Conservation (phyloP, 2,797 vertebrate species). For the Cuniculus paca region DNA sequence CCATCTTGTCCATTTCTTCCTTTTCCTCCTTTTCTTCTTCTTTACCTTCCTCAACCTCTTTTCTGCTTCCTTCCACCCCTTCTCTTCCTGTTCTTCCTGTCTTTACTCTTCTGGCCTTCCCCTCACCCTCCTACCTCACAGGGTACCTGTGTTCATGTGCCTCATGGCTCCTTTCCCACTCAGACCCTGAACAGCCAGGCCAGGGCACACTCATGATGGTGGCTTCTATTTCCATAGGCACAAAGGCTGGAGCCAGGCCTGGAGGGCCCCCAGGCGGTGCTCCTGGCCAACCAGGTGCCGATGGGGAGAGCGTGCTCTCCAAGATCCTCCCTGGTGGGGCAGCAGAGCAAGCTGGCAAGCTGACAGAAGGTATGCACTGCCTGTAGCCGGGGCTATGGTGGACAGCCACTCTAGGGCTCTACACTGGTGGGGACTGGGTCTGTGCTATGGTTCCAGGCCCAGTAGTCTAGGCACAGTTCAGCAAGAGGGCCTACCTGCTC, state of each 20-base stretch:
- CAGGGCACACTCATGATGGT: background rate
- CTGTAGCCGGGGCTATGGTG: fast-evolving
- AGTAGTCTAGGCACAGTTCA: background rate
- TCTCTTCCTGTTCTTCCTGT: background rate
- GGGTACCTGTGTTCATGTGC: background rate
- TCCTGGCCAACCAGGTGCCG: slow-evolving; percentile 90
- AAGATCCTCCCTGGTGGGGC: slow-evolving; percentile 98
- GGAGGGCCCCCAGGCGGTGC: slow-evolving; percentile 88
- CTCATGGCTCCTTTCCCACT: background rate
- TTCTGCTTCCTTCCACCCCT: background rate
- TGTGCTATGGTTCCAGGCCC: background rate
- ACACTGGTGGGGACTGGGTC: background rate
- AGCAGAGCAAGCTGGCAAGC: slow-evolving; percentile 98
- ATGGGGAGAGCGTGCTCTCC: slow-evolving; percentile 96
- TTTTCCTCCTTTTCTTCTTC: background rate
- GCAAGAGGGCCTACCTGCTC: background rate
- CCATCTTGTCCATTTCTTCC: background rate
- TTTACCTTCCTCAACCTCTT: background rate
- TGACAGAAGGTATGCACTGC: slow-evolving; percentile 94
- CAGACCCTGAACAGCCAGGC: background rate
- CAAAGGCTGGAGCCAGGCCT: slow-evolving; percentile 92
- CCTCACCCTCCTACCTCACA: background rate
- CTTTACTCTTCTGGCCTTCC: background rate
- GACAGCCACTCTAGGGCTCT: background rate
- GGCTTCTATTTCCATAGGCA: slow-evolving; percentile 85